Evolutionary conservation across 2,797 vertebrate genomes (phyloP), one percentile per base, ranked within the genome.

Genomic region (Sebastes elongatus): DNA sequence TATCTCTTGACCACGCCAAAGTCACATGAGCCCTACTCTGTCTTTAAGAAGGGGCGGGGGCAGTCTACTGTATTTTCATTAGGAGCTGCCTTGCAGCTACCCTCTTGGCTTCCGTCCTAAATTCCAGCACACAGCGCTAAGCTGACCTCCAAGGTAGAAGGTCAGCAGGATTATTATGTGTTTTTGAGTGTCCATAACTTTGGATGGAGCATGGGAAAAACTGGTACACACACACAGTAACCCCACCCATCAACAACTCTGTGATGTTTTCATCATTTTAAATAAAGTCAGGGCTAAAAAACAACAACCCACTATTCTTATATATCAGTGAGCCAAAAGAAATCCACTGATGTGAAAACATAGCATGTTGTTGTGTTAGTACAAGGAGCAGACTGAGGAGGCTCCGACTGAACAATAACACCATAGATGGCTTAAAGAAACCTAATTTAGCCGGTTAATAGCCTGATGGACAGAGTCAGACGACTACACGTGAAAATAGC

Each of bases 401-500:
- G 32, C 23, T 30, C 23, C 9, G 66, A 6, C 22, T n/a, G 63
- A 88, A 93, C 86, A 93, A 81, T 53, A 79, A 69, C 49, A 63
- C 42, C 68, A 85, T 9, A 78, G 83, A 84, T 69, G 75, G 25
- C 28, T 80, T 52, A 28, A 76, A 78, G 49, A 78, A 90, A 90
- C 80, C 52, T 86, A 86, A 92, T 91, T 91, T 76, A 57, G 80
- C 57, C 18, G 5, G 35, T 74, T 28, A 80, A 85, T 63, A 16
- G 69, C 76, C 77, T 84, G 71, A 67, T 46, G 82, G 78, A 85
- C 57, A 57, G 55, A 66, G 74, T 85, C 74, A 80, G 69, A 78
- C 10, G 27, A n/a, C 75, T 67, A 60, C 88, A 89, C 10, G 53
- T 86, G 86, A 84, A 90, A 87, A 81, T 61, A 79, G 84, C 79